Conservation (phyloP, 2,113 vertebrate genomes). For the Pelobates fuscus region DNA sequence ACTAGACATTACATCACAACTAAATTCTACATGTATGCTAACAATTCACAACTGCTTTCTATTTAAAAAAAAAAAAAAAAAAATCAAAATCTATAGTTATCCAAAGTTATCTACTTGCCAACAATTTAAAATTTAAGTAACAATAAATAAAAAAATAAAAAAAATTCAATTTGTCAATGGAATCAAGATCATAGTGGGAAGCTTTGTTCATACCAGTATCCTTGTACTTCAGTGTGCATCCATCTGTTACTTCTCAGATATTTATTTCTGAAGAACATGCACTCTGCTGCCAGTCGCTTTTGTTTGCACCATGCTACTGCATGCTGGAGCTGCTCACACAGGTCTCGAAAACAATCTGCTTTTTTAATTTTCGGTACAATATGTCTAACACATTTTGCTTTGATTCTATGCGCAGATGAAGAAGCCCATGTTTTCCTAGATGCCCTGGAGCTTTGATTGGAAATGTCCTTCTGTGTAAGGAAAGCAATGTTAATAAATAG, state of each 20-base stretch:
- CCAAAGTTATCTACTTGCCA: no score
- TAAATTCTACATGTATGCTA: no score
- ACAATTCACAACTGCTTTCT: no score
- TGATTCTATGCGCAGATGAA: background rate
- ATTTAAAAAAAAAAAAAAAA: no score
- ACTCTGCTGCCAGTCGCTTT: constrained; percentile 60
- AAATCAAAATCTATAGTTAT: no score
- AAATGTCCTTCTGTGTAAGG: background rate
- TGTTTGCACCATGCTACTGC: constrained; percentile 65
- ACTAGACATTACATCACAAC: no score
- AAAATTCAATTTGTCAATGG: no score
- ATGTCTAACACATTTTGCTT: constrained; percentile 17
- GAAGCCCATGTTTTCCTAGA: background rate
- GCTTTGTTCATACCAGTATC: constrained; percentile 70
- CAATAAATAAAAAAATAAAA: no score
- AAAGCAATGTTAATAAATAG: background rate
- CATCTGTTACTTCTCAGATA: constrained; percentile 73
- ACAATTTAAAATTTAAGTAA: no score
- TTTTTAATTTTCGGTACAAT: constrained; percentile 60
- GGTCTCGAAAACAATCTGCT: constrained; percentile 61
- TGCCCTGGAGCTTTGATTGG: background rate
- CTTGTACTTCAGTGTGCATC: constrained; percentile 70
- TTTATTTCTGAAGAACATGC: constrained; percentile 67
- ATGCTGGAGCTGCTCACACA: constrained; percentile 66
- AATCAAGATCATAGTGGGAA: no score